Conservation (phyloP, 2,888 invertebrate genomes). For the Cheilosia variabilis region DNA sequence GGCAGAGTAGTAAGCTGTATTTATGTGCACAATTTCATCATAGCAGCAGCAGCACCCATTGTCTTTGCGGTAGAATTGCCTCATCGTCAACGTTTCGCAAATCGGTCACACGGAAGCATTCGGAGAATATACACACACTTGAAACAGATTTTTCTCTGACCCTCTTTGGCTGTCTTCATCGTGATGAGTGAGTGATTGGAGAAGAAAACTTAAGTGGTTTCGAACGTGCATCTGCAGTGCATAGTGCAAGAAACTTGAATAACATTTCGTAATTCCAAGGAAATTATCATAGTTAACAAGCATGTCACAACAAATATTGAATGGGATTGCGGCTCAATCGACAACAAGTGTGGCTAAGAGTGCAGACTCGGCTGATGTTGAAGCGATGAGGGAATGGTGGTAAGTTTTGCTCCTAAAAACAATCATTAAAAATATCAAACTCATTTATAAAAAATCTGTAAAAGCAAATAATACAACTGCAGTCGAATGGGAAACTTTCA, state of each 20-base stretch:
- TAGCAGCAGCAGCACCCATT: conserved; percentile 16
- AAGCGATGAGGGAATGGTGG: conserved; percentile 83
- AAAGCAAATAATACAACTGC: neutral
- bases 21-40: conserved; percentile 14
- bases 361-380: conserved; percentile 79
- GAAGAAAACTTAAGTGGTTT: neutral
- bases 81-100: conserved; percentile 10
- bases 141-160: neutral
- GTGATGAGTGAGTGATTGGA: conserved; percentile 14
- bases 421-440: neutral
- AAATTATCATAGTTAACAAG: conserved; percentile 6
- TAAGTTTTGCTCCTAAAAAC: conserved; percentile 77
- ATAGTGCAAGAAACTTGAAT: conserved; percentile 3
- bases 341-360: conserved; percentile 68
- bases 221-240: conserved; percentile 3
- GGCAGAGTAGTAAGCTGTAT: neutral
- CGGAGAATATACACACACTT: neutral
- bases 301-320: conserved; percentile 67
- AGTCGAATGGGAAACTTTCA: too few relatives aligned
- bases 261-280: neutral
- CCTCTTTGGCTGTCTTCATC: neutral
- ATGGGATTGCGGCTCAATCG: conserved; percentile 52
- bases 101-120: conserved; percentile 3
- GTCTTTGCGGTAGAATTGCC: conserved; percentile 6
- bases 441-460: neutral